Conservation (phyloP, 2,113 vertebrate species). For the Calidris pugnax region DNA sequence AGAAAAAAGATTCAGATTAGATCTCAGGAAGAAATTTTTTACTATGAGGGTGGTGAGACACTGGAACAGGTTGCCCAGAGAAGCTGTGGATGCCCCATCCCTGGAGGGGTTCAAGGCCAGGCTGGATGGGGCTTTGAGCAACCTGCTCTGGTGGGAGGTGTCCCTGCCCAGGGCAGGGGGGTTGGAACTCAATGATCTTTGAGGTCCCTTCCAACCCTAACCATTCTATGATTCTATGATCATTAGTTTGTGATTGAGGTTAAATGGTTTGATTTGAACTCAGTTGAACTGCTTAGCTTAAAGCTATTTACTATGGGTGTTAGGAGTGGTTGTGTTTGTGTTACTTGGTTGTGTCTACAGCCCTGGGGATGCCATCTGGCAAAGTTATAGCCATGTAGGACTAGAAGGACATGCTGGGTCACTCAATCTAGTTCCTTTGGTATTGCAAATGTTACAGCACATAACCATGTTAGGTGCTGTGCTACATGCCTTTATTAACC, state of each 20-base stretch:
- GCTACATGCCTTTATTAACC: not conserved
- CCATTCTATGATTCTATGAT: no score
- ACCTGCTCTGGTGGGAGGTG: no score
- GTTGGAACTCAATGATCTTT: no score
- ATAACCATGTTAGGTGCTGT: fast-evolving
- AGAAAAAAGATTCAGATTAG: no score
- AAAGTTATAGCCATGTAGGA: not conserved
- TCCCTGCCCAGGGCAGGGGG: no score
- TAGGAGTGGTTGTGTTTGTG: not conserved
- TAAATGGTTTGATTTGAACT: not conserved
- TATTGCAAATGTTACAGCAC: not conserved
- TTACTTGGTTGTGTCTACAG: not conserved
- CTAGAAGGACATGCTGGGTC: not conserved
- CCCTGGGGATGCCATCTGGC: not conserved
- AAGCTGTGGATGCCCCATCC: no score
- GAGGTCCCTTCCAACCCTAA: no score
- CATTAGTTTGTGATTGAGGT: not conserved
- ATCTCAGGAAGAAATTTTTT: no score
- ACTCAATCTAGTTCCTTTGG: not conserved
- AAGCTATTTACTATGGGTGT: fast-evolving
- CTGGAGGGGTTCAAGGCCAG: no score
- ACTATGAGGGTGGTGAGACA: no score
- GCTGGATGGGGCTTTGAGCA: no score
- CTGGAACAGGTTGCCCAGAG: no score
- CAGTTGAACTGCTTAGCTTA: not conserved